A percentile compares a stretch with the other conserved stretches of the same genome.
These are phyloP conservation scores for Strix aluco DNA, from an alignment of 2,113 vertebrate species.

Conservation along the genomic window DNA sequence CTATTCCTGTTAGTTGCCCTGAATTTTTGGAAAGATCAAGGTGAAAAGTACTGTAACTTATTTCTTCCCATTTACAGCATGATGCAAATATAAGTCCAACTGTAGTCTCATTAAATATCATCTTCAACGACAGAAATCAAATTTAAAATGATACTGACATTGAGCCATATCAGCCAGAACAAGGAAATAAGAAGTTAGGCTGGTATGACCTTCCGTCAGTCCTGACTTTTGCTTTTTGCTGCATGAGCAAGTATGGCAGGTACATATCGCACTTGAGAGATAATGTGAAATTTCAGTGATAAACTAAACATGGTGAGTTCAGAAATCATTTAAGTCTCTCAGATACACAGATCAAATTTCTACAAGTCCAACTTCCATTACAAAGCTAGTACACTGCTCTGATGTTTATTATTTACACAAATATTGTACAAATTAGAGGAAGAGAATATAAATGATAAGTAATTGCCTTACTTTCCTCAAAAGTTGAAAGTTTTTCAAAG, in stretches of 20 bases:
- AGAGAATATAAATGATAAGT: background rate
- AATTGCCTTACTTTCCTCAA: background rate
- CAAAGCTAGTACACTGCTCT: background rate
- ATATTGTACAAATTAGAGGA: background rate
- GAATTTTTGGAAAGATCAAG: background rate
- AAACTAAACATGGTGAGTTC: background rate
- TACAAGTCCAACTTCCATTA: background rate
- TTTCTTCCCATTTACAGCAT: background rate
- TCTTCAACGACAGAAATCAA: background rate
- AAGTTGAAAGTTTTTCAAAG: background rate
- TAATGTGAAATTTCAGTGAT: background rate
- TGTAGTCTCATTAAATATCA: background rate
- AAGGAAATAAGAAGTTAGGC: background rate
- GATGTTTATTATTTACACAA: background rate
- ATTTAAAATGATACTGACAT: background rate
- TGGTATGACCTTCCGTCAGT: background rate
- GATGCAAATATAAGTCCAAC: background rate
- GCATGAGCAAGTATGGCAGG: background rate
- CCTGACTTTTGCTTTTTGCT: background rate
- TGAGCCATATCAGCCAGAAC: background rate
- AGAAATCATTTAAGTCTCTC: background rate
- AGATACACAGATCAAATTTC: background rate
- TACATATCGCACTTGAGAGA: background rate
- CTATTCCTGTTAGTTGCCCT: background rate
- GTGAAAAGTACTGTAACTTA: background rate